Conservation (phyloP, 2,113 vertebrate species). For the Narcine bancroftii region DNA sequence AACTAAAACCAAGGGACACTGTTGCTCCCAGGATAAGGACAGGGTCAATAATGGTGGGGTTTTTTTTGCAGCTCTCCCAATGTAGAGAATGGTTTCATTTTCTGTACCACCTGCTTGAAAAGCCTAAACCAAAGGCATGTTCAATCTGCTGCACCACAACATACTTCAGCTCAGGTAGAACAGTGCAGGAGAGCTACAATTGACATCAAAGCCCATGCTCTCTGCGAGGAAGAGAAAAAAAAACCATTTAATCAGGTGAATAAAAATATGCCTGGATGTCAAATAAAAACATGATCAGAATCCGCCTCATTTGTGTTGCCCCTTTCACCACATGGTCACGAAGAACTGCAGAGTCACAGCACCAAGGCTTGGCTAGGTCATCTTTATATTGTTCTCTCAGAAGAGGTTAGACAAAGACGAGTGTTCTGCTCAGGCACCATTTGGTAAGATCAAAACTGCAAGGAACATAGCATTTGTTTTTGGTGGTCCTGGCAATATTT, state of each 20-base stretch:
- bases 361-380: not conserved
- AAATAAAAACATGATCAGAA: not conserved
- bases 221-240: not conserved
- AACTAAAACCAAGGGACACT: not conserved
- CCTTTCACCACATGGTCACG: not conserved
- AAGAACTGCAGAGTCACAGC: not conserved
- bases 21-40: not conserved
- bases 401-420: not conserved
- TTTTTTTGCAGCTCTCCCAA: not conserved
- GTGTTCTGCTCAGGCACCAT: not conserved
- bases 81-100: not conserved
- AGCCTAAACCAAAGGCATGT: too few species aligned
- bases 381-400: not conserved
- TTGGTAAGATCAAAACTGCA: not conserved
- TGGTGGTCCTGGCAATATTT: not conserved
- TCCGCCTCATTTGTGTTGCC: not conserved
- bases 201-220: not conserved
- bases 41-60: too few species aligned
- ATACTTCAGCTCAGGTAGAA: not conserved
- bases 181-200: not conserved
- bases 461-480: not conserved
- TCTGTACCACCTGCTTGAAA: not conserved
- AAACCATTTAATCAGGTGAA: not conserved
- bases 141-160: not conserved
- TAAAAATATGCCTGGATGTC: not conserved